Percentiles rank a stretch among this genome's conserved stretches.
Conservation (phyloP, 1,140 invertebrate genomes). For the Sarcophaga peregrina region DNA sequence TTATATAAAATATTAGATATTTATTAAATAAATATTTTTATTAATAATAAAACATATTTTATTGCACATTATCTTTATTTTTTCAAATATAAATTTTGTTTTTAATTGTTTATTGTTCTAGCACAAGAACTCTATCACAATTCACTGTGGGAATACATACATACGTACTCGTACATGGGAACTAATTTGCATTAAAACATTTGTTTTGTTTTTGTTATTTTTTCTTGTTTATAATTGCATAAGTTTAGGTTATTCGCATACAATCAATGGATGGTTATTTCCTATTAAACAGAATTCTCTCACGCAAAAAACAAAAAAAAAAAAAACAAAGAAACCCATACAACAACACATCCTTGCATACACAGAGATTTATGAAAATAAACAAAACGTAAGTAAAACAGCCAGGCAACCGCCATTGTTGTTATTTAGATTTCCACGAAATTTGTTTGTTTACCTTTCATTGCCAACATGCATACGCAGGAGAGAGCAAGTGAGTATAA, state of each 20-base stretch:
- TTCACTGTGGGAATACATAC: no score
- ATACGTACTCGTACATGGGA: no score
- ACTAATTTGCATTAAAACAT: neutral
- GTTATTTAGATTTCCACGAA: conserved; percentile 38
- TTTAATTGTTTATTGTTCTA: no score
- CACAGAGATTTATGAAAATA: neutral
- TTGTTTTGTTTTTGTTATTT: neutral
- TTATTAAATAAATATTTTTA: no score
- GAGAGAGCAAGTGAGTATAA: neutral
- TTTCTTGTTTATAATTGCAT: conserved; percentile 26
- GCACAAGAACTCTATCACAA: no score
- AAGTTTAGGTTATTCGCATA: conserved; percentile 15
- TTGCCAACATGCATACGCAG: neutral
- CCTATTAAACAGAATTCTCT: neutral
- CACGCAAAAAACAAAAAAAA: neutral
- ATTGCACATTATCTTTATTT: no score
- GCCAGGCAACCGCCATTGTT: neutral
- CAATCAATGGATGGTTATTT: neutral
- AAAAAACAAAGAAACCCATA: no score
- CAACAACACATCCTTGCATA: no score
- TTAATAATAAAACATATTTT: no score
- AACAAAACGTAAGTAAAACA: conserved; percentile 4
- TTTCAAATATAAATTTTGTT: no score
- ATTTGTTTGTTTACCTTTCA: neutral
- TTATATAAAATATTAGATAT: no score